Evolutionary conservation across 2,113 vertebrate species (phyloP).

Genomic region (Lota lota): DNA sequence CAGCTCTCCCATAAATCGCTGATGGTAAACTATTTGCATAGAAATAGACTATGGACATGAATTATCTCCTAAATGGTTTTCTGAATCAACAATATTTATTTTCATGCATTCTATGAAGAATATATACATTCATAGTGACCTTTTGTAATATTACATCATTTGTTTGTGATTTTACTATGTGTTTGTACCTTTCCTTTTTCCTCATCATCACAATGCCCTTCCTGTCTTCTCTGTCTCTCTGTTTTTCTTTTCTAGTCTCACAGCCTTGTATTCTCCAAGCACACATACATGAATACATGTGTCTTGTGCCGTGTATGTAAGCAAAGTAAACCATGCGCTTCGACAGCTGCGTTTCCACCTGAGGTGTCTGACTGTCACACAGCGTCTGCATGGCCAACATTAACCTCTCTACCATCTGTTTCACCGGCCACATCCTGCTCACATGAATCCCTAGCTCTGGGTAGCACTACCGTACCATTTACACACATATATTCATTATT

Average conservation of each 20-base stretch:
- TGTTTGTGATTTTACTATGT: not conserved
- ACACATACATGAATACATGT: constrained; percentile 3
- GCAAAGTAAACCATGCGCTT: constrained; percentile 20
- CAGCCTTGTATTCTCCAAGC: not conserved
- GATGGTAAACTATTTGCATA: not conserved
- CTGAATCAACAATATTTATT: no score
- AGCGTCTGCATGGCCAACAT: constrained; percentile 34
- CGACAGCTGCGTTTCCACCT: constrained; percentile 52
- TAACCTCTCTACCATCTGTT: constrained; percentile 63
- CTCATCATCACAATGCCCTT: no score
- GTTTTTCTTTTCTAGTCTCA: constrained; percentile 15
- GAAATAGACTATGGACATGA: not conserved
- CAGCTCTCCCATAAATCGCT: constrained; percentile 20
- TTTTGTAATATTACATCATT: not conserved
- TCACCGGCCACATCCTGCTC: constrained; percentile 19
- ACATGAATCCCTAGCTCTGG: constrained; percentile 43
- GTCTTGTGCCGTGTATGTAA: constrained; percentile 18
- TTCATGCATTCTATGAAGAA: no score
- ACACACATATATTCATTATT: constrained; percentile 8
- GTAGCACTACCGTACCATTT: constrained; percentile 54
- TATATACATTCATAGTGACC: no score
- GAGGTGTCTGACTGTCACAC: constrained; percentile 51
- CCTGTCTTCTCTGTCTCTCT: not conserved
- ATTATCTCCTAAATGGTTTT: no score
- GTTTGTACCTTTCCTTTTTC: no score